Conservation (phyloP, 2,113 vertebrate genomes). For the Picathartes gymnocephalus region DNA sequence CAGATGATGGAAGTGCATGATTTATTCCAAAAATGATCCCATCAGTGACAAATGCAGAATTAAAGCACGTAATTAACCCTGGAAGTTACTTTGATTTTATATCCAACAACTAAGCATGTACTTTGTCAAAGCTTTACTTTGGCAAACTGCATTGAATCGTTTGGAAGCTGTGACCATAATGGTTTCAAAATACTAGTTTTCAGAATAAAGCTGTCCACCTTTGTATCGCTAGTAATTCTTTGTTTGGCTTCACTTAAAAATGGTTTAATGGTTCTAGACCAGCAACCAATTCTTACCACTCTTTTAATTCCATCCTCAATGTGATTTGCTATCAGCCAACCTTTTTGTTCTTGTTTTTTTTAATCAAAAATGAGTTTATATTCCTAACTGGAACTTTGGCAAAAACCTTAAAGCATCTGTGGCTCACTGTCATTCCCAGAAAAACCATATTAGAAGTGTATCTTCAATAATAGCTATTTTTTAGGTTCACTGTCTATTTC, state of each 20-base stretch:
- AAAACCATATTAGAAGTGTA: background rate
- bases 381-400: background rate
- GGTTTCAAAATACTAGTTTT: background rate
- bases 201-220: background rate
- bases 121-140: background rate
- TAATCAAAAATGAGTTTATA: background rate
- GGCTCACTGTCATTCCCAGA: background rate
- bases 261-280: background rate
- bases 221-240: background rate
- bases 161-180: background rate
- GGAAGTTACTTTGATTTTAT: background rate
- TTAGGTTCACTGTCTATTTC: background rate
- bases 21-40: background rate
- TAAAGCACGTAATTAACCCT: background rate
- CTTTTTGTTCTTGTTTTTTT: background rate
- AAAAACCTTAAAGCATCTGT: background rate
- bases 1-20: background rate
- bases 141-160: background rate
- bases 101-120: background rate
- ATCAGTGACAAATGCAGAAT: background rate
- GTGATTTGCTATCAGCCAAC: background rate
- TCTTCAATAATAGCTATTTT: background rate
- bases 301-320: background rate
- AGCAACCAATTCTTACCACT: background rate
- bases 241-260: background rate